Percentiles rank a stretch among this genome's conserved stretches.
Evolutionary conservation across 2,797 vertebrate genomes (phyloP).

Genomic region (Knipowitschia caucasica): DNA sequence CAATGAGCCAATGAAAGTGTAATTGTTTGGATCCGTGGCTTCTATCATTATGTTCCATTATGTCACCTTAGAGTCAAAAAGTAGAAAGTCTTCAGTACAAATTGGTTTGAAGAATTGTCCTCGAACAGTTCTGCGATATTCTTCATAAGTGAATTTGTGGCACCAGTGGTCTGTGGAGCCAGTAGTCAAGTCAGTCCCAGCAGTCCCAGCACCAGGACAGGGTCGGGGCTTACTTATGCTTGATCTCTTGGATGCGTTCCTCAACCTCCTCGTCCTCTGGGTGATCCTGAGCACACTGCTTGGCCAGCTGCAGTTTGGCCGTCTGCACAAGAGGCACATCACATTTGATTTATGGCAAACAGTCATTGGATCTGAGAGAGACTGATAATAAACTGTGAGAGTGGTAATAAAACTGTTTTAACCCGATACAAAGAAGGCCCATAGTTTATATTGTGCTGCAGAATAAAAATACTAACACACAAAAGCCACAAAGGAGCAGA

Average conservation of each 20-base stretch:
- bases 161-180: constrained; percentile 20
- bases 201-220: constrained; percentile 9
- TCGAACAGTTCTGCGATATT: too few relatives aligned
- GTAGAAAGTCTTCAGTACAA: too few relatives aligned
- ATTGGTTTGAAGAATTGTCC: too few relatives aligned
- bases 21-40: too few relatives aligned
- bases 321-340: constrained; percentile 76
- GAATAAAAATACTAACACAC: constrained; percentile 30
- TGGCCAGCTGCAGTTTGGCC: constrained; percentile 86
- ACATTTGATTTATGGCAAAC: constrained; percentile 56
- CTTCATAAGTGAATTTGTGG: too few relatives aligned
- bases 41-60: too few relatives aligned
- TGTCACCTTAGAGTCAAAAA: too few relatives aligned
- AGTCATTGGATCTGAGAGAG: constrained; percentile 41
- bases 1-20: too few relatives aligned
- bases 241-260: constrained; percentile 82
- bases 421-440: constrained; percentile 22
- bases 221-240: constrained; percentile 79
- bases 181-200: too few relatives aligned
- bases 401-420: constrained; percentile 38
- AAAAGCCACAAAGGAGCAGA: constrained; percentile 26
- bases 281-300: constrained; percentile 83
- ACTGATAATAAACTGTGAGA: constrained; percentile 18
- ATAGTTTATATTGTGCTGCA: constrained; percentile 15
- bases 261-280: constrained; percentile 76